Conservation (phyloP, 2,888 invertebrate species). For the Megastigmus dorsalis region DNA sequence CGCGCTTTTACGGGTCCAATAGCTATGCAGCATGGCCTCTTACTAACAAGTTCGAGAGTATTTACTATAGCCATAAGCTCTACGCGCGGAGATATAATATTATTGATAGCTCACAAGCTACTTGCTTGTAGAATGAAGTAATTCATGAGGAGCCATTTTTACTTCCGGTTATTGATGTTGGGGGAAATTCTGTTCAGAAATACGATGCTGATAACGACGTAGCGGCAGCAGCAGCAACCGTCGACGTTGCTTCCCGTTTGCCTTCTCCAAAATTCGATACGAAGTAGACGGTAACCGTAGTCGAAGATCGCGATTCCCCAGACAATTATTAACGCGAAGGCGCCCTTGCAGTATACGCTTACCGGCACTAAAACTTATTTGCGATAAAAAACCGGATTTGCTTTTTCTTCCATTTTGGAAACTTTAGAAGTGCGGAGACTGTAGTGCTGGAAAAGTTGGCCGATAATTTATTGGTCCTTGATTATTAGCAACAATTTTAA, state of each 20-base stretch:
- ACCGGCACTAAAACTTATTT: constrained; percentile 18
- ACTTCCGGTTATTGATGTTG: constrained; percentile 54
- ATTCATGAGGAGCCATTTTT: constrained; percentile 52
- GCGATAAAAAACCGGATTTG: neutral
- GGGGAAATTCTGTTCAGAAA: constrained; percentile 47
- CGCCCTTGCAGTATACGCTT: neutral
- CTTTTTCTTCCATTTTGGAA: neutral
- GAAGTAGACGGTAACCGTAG: constrained; percentile 44
- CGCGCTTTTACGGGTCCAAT: too few species aligned
- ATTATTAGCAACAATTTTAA: too few species aligned
- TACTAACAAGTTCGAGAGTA: constrained; percentile 24
- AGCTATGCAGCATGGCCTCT: too few species aligned
- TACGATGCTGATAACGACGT: constrained; percentile 52
- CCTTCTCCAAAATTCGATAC: constrained; percentile 51
- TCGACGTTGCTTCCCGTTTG: neutral
- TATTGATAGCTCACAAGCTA: constrained; percentile 48
- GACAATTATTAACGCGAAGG: constrained; percentile 44
- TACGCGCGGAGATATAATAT: constrained; percentile 43
- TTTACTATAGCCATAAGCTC: constrained; percentile 31
- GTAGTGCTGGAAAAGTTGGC: neutral
- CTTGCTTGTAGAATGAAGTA: constrained; percentile 48
- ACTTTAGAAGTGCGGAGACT: neutral
- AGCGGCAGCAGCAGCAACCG: neutral
- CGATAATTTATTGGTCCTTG: too few species aligned
- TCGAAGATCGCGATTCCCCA: constrained; percentile 46